Evolutionary conservation across 1,140 invertebrate genomes (phyloP).

Genomic region (Periplaneta americana): DNA sequence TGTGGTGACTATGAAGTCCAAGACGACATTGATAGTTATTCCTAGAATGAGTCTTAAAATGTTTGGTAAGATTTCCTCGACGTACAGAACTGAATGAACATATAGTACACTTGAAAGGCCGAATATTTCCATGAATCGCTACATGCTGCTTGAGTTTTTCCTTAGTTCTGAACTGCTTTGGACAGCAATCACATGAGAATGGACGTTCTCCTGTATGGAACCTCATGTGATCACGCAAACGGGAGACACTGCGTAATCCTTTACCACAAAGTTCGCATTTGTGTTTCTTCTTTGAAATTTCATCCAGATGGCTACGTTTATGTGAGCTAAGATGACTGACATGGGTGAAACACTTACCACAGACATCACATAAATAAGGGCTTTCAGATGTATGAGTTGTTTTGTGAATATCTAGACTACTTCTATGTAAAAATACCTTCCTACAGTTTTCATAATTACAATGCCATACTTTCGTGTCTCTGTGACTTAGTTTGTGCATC

Average conservation of each 20-base stretch:
- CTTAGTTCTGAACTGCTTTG: conserved; percentile 32
- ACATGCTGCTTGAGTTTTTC: conserved; percentile 34
- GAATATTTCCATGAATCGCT: conserved; percentile 50
- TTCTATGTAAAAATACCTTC: conserved; percentile 19
- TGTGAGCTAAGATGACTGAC: conserved; percentile 38
- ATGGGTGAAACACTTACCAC: conserved; percentile 22
- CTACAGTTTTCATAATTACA: conserved; percentile 10
- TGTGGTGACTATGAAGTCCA: background rate
- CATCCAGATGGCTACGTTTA: conserved; percentile 31
- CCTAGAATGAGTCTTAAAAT: background rate
- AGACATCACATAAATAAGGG: conserved; percentile 10
- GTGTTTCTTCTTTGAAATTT: conserved; percentile 45
- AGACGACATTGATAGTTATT: conserved; percentile 41
- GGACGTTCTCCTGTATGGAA: conserved; percentile 53
- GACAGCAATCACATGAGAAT: conserved; percentile 63
- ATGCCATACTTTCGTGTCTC: background rate
- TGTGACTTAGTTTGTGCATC: background rate
- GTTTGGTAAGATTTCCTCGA: conserved; percentile 39
- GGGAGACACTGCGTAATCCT: conserved; percentile 40
- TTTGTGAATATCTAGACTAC: conserved; percentile 30
- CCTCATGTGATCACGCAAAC: conserved; percentile 50
- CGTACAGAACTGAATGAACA: conserved; percentile 44
- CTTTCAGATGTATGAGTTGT: conserved; percentile 33
- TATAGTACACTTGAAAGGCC: conserved; percentile 41
- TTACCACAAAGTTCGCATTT: conserved; percentile 75